Conservation (phyloP, 92 coral and sea anemone species). For the Palythoa grandiflora region DNA sequence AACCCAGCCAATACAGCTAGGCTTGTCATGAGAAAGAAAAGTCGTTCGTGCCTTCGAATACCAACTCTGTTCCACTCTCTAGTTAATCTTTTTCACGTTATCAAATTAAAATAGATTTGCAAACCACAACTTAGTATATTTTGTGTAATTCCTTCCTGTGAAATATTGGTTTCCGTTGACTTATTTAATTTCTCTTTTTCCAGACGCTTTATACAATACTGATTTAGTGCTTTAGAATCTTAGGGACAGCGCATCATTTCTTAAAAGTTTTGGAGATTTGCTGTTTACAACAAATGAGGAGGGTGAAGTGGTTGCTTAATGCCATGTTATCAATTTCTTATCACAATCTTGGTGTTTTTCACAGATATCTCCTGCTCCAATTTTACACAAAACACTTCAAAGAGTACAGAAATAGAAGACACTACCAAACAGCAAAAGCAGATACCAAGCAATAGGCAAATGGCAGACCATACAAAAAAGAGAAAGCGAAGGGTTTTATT, state of each 20-base stretch:
- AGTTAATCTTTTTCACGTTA: slow-evolving; percentile 38
- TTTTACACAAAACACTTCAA: slow-evolving; percentile 30
- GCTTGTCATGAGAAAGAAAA: background rate
- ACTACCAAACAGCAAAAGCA: slow-evolving; percentile 29
- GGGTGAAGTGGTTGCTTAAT: slow-evolving; percentile 19
- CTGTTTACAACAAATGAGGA: slow-evolving; percentile 11
- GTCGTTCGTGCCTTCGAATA: slow-evolving; percentile 22
- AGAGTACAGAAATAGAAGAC: slow-evolving; percentile 25
- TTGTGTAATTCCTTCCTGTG: slow-evolving; percentile 41
- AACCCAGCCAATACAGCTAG: background rate
- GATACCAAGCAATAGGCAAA: slow-evolving; percentile 67
- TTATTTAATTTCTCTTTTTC: background rate
- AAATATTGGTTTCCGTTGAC: slow-evolving; percentile 19
- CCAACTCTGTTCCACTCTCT: background rate
- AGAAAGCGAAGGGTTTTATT: slow-evolving; percentile 95
- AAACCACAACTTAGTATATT: slow-evolving; percentile 37
- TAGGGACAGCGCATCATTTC: background rate
- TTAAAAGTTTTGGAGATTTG: slow-evolving; percentile 15
- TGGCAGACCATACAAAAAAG: slow-evolving; percentile 84
- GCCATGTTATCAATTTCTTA: slow-evolving; percentile 34
- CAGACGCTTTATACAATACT: background rate
- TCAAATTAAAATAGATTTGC: slow-evolving; percentile 46
- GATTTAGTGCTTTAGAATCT: background rate
- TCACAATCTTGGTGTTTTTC: slow-evolving; percentile 21
- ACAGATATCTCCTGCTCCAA: slow-evolving; percentile 28